A percentile compares a stretch with the other conserved stretches of the same genome.
Conservation (phyloP, 1,140 invertebrate genomes). For the Diuraphis noxia region DNA sequence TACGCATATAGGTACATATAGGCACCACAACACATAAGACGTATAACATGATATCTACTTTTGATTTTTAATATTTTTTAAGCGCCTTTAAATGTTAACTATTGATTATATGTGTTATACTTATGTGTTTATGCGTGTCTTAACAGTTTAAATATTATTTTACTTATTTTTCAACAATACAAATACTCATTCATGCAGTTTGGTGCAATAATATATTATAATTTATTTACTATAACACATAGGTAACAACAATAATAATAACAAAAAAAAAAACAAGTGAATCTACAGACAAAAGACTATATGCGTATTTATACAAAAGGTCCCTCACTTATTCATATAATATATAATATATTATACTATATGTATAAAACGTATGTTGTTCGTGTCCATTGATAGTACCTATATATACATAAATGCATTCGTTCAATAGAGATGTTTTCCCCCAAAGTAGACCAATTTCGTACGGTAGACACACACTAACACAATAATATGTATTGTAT, state of each 20-base stretch:
- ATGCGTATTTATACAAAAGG: conserved; percentile 12
- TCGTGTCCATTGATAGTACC: conserved; percentile 6
- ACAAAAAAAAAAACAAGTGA: conserved; percentile 26
- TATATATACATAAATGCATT: neutral
- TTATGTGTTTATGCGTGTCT: too few relatives aligned
- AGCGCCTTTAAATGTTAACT: neutral
- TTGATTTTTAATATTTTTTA: neutral
- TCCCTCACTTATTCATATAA: conserved; percentile 16
- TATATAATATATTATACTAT: neutral
- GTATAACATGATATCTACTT: neutral
- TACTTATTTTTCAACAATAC: neutral
- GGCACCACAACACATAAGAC: too few relatives aligned
- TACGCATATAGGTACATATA: too few relatives aligned
- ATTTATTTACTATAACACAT: neutral
- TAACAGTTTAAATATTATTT: too few relatives aligned
- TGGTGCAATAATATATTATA: neutral
- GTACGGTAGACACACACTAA: conserved; percentile 9
- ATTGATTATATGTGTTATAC: neutral
- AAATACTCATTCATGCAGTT: neutral
- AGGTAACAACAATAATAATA: neutral
- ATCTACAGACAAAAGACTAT: conserved; percentile 33
- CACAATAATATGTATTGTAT: neutral
- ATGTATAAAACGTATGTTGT: neutral
- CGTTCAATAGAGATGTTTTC: conserved; percentile 39
- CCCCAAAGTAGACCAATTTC: conserved; percentile 44